Conservation (phyloP, 2,888 invertebrate species). For the Zelleria hepariella region DNA sequence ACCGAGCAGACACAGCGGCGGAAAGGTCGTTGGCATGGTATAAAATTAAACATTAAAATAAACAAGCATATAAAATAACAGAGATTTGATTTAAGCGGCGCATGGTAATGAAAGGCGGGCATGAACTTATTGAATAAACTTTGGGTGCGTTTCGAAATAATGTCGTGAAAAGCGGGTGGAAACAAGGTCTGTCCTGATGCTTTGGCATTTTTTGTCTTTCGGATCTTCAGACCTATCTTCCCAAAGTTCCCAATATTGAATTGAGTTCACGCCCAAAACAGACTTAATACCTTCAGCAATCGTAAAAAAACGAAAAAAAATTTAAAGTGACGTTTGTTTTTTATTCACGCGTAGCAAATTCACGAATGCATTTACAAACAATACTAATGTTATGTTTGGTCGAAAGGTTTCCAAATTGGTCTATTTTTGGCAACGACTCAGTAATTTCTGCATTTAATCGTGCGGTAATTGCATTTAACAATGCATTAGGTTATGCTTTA, state of each 20-base stretch:
- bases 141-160: not conserved
- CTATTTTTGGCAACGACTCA: not conserved
- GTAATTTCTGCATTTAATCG: not conserved
- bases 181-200: no score
- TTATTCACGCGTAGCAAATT: not conserved
- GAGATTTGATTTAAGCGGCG: slow-evolving; percentile 42
- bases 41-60: slow-evolving; percentile 68
- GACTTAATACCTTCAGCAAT: no score
- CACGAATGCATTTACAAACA: not conserved
- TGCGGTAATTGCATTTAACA: not conserved
- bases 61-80: slow-evolving; percentile 60
- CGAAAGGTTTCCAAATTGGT: not conserved
- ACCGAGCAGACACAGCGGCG: slow-evolving; percentile 8
- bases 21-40: slow-evolving; percentile 55
- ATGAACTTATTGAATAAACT: slow-evolving; percentile 26
- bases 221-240: no score
- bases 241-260: no score
- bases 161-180: not conserved
- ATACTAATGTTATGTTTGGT: not conserved
- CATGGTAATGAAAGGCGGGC: slow-evolving; percentile 29
- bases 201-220: no score
- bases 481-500: not conserved
- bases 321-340: no score
- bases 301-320: no score
- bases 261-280: no score